Evolutionary conservation across 2,113 vertebrate genomes (phyloP).

Genomic region (Strix aluco): DNA sequence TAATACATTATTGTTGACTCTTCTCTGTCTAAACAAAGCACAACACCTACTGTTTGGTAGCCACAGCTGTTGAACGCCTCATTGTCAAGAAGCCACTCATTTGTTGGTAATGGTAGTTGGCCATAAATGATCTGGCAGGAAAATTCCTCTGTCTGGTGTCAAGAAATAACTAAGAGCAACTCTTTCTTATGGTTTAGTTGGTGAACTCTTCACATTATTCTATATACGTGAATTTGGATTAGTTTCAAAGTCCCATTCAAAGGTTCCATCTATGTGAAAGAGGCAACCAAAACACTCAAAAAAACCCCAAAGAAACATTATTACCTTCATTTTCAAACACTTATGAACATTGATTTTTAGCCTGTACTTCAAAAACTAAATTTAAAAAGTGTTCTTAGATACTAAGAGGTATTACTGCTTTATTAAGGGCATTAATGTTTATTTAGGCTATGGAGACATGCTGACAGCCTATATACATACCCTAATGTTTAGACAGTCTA

Average conservation of each 20-base stretch:
- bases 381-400: not conserved
- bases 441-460: not conserved
- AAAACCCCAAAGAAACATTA: not conserved
- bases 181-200: not conserved
- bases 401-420: not conserved
- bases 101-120: not conserved
- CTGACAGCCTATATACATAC: not conserved
- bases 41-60: not conserved
- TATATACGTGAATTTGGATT: not conserved
- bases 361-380: not conserved
- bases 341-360: not conserved
- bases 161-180: not conserved
- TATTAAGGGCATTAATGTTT: not conserved
- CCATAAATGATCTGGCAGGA: not conserved
- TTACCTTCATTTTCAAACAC: not conserved
- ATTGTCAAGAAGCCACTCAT: fast-evolving
- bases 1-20: fast-evolving
- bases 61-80: not conserved
- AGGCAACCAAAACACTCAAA: not conserved
- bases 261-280: not conserved
- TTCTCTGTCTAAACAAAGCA: not conserved
- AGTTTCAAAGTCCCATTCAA: not conserved
- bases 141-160: not conserved
- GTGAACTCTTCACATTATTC: not conserved
- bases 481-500: not conserved